Evolutionary conservation across 2,797 vertebrate species (phyloP).

Genomic region (Astyanax mexicanus): DNA sequence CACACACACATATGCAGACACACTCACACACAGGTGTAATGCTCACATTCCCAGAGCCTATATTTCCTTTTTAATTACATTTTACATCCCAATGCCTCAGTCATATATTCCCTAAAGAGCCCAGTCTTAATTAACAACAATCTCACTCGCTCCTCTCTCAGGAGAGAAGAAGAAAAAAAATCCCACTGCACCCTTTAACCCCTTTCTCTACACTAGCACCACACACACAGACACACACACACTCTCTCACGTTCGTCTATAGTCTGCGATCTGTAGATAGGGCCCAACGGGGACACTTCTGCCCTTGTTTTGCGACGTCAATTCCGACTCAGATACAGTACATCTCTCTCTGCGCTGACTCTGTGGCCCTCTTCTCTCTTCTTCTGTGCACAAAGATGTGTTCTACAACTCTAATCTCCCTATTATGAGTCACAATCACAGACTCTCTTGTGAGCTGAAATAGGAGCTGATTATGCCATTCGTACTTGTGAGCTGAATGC

Average conservation of each 20-base stretch:
- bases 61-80: constrained; percentile 90
- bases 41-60: constrained; percentile 72
- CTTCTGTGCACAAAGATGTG: constrained; percentile 30
- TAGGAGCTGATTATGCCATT: constrained; percentile 73
- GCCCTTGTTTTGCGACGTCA: constrained; percentile 17
- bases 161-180: constrained; percentile 55
- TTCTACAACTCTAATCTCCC: constrained; percentile 64
- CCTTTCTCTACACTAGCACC: constrained; percentile 64
- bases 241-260: too few species aligned
- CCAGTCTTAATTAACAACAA: constrained; percentile 89
- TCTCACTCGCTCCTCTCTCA: constrained; percentile 80
- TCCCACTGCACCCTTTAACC: constrained; percentile 69
- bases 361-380: constrained; percentile 31
- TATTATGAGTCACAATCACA: constrained; percentile 68
- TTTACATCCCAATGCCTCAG: constrained; percentile 78
- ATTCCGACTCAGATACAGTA: constrained; percentile 18
- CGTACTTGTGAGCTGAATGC: constrained; percentile 53
- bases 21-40: constrained; percentile 62
- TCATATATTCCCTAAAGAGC: constrained; percentile 82
- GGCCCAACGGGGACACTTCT: constrained; percentile 19
- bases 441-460: constrained; percentile 72
- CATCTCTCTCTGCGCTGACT: constrained; percentile 28
- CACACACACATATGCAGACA: constrained; percentile 45
- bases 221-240: too few species aligned
- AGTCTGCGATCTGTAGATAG: constrained; percentile 12